Base-by-base conservation (phyloP, 2,113 vertebrate genomes). In the Brachyhypopomus occidentalis region DNA sequence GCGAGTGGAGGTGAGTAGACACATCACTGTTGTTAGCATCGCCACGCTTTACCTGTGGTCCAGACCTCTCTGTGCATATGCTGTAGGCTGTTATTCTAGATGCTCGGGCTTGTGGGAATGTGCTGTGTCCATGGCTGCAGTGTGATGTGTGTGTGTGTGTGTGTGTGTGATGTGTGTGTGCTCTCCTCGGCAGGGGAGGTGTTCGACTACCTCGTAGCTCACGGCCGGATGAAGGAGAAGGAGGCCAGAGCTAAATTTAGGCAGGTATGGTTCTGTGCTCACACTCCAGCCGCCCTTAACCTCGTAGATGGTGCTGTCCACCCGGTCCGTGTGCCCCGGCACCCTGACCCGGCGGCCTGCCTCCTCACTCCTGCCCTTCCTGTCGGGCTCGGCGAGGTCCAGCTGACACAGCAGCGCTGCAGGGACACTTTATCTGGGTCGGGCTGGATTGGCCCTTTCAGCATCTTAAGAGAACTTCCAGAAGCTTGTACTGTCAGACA, bases 191-290 rank as follows among this genome's bases (percentile, higher is more conserved):
- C 86, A 96, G 95, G 95, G 89, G 95, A 96, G 88, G 95, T 96
- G 71, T 96, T 96, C 87, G 95, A 96, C 92, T 96, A 96, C 93
- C 93, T 96, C 89, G 95, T 96, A 90, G 95, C 95, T 83, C 95
- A 96, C 91, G 95, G 95, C 91, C 93, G 95, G 93, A 96, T 96
- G 95, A 96, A 96, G 92, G 95, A 96, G 92, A 96, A 96, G 86
- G 95, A 96, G 92, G 95, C 95, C 88, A 95, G 95, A 92, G 91
- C 95, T 92, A 96, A 96, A 92, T 96, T 96, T 94, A 95, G 95
- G 93, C 95, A 96, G 94, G 95, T 96, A 95, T 87, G 67, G 67
- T 79, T 69, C 85, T 83, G 69, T 75, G 62, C 79, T 83, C 17
- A 19, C 64, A 34, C 38, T 22, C 1, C 27, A 9, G 71, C 17